These are phyloP conservation scores for Fratercula arctica DNA, from an alignment of 2,797 vertebrate species.

Conservation along the genomic window DNA sequence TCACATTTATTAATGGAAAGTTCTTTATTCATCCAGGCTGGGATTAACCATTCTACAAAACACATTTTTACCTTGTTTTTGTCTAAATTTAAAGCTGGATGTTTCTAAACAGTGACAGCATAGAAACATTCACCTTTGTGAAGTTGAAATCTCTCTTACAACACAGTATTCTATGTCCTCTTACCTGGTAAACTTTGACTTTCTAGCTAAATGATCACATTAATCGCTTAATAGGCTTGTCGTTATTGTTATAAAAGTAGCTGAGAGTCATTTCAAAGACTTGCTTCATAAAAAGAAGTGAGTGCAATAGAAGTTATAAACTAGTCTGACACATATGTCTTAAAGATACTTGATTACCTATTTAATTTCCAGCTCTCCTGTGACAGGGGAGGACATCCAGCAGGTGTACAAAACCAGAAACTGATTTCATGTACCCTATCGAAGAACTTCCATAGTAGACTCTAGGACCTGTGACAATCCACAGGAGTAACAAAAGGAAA, in stretches of 20 bases:
- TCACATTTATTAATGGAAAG: neutral
- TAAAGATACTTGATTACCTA: neutral
- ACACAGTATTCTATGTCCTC: neutral
- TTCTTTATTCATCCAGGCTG: neutral
- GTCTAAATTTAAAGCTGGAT: neutral
- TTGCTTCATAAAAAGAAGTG: neutral
- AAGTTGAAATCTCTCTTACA: neutral
- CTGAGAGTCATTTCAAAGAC: slow-evolving; percentile 16
- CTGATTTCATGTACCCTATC: neutral
- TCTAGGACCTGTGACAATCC: neutral
- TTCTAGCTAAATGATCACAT: neutral
- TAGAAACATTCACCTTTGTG: neutral
- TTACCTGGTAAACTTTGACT: slow-evolving; percentile 26
- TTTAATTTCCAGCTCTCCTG: neutral
- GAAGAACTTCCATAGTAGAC: neutral
- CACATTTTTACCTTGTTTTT: neutral
- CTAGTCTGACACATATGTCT: neutral
- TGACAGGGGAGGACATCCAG: neutral
- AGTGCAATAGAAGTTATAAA: neutral
- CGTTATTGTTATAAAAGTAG: slow-evolving; percentile 8
- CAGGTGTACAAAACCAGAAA: neutral
- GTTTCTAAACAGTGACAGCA: neutral
- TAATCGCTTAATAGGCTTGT: neutral
- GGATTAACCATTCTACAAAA: neutral
- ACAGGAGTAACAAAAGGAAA: neutral